Base-by-base conservation (phyloP, 2,797 vertebrate genomes). In the Phrynocephalus vlangalii region DNA sequence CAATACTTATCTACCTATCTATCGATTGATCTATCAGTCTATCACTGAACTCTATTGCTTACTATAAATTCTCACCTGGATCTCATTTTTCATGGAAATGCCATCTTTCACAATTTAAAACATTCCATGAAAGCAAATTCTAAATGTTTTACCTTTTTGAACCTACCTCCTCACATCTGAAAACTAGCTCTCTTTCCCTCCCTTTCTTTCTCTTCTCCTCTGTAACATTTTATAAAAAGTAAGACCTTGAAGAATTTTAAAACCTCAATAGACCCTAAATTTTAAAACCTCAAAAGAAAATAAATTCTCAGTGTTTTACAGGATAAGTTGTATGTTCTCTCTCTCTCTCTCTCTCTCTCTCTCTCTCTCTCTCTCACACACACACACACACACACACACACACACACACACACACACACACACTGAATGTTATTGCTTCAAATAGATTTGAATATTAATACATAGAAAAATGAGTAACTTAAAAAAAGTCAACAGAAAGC, bases 351-450 rank as follows among this genome's bases (percentile, higher is more conserved):
- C 60, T 20, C 60, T 63, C 60, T 63, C 60, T 63, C 60, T 63
- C 60, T 63, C 18, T 63, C 60, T 63, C 60, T 63, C 60, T 63
- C 60, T 63, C 60, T 16, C 60, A 63, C 60, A 63, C 60, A 63
- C 60, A 63, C 60, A 24, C 33, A 44, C 44, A 44, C 44, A 63
- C 60, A 63, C 60, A 63, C 60, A 63, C 60, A 63, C 60, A 24
- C 33, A 44, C 44, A 44, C 44, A 75, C 18, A 44, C 73, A 72
- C 16, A 75, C 71, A 38, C 22, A 28, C 67, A 70, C 16, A 76
- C 3, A 44, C 15, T 26, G 73, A 48, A 88, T 91, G 78, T 91
- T 91, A 28, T 38, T 63, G 24, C 71, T 76, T 84, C 66, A 63
- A 77, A 85, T 48, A 66, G 60, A 63, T 63, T 18, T 63, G 60